Percentiles rank a stretch among this genome's conserved stretches.
phyloP scores from a whole-genome alignment of 2,888 invertebrate species.

The Agrotis segetum region DNA sequence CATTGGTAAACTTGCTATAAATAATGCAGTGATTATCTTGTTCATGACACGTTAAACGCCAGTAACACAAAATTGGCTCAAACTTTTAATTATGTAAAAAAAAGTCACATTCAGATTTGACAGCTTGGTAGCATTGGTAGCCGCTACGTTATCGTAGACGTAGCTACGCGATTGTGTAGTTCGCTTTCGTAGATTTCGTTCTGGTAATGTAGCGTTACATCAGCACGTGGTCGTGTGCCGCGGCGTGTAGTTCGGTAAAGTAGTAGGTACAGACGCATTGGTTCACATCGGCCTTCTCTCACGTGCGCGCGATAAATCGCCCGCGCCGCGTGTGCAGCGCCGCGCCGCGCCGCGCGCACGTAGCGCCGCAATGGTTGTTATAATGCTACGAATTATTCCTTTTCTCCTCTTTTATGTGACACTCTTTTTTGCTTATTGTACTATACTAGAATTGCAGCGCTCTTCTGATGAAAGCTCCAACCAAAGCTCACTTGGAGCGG shows the following conservation, averaged over 20 bases:
- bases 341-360: constrained; percentile 52
- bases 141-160: constrained; percentile 18
- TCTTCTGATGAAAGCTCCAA: constrained; percentile 28
- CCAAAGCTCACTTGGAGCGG: constrained; percentile 25
- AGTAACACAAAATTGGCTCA: not conserved
- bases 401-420: constrained; percentile 67
- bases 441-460: constrained; percentile 28
- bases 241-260: constrained; percentile 1
- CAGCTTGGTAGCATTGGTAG: constrained; percentile 15
- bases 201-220: not conserved
- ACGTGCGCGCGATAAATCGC: constrained; percentile 57
- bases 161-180: constrained; percentile 1
- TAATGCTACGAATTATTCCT: constrained; percentile 77
- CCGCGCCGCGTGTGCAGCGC: constrained; percentile 47
- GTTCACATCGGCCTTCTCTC: constrained; percentile 31
- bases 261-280: not conserved
- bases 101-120: not conserved
- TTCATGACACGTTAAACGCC: not conserved
- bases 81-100: not conserved
- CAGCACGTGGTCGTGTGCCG: not conserved
- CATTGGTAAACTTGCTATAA: constrained; percentile 11
- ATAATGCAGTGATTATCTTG: constrained; percentile 28
- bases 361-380: constrained; percentile 68
- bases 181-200: constrained; percentile 1
- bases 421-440: constrained; percentile 52